phyloP scores from a whole-genome alignment of 2,888 invertebrate genomes.

The Osmoderma eremita region DNA sequence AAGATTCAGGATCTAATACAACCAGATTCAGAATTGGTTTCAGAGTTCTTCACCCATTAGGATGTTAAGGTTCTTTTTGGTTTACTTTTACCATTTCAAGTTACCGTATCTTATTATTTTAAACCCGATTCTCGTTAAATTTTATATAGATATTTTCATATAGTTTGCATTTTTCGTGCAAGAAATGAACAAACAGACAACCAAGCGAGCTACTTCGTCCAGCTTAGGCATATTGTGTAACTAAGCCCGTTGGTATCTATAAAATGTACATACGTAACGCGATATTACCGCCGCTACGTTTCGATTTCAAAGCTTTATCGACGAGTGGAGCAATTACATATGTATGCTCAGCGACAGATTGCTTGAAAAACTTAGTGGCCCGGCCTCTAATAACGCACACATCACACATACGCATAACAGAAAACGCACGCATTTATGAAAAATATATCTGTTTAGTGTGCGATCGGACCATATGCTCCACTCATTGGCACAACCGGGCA shows the following conservation, averaged over 20 bases:
- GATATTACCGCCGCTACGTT: constrained; percentile 9
- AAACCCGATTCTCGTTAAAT: no score
- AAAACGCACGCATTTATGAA: constrained; percentile 35
- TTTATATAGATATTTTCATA: no score
- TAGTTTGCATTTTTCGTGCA: no score
- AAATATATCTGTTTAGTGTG: constrained; percentile 54
- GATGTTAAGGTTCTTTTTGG: no score
- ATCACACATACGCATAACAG: constrained; percentile 25
- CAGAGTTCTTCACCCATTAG: no score
- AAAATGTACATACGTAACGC: constrained; percentile 19
- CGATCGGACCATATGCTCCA: constrained; percentile 58
- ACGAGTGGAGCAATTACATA: constrained; percentile 13
- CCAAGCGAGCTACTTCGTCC: background rate
- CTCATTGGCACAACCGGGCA: constrained; percentile 59
- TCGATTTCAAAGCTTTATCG: constrained; percentile 21
- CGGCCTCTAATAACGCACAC: constrained; percentile 17
- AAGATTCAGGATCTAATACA: no score
- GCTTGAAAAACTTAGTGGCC: constrained; percentile 26
- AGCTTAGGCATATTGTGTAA: background rate
- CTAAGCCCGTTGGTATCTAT: background rate
- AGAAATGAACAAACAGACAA: background rate
- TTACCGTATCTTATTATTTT: no score
- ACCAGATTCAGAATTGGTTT: no score
- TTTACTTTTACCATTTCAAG: no score
- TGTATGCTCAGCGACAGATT: constrained; percentile 23